A percentile compares a stretch with the other conserved stretches of the same genome.
phyloP scores from a whole-genome alignment of 2,797 vertebrate genomes.

The Hippopotamyrus pictus region DNA sequence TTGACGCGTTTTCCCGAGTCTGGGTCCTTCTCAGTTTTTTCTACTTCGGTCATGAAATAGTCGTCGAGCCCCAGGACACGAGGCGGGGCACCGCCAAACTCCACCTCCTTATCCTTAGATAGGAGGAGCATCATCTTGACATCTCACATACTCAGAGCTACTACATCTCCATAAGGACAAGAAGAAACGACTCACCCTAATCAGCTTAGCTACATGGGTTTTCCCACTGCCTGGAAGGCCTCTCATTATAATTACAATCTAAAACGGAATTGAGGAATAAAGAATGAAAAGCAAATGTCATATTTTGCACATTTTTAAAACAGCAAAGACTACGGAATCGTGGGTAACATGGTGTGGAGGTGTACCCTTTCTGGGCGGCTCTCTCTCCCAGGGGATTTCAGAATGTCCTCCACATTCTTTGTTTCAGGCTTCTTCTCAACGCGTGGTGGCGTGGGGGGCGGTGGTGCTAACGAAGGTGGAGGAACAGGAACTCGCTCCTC shows the following conservation, averaged over 20 bases:
- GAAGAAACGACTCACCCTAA: slow-evolving; percentile 72
- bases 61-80: slow-evolving; percentile 94
- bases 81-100: slow-evolving; percentile 91
- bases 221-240: slow-evolving; percentile 96
- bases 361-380: slow-evolving; percentile 86
- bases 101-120: slow-evolving; percentile 90
- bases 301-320: neutral
- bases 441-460: slow-evolving; percentile 68
- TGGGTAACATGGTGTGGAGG: neutral
- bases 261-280: slow-evolving; percentile 23
- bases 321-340: neutral
- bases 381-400: slow-evolving; percentile 85
- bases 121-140: slow-evolving; percentile 21
- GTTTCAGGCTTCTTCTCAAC: slow-evolving; percentile 93
- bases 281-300: neutral
- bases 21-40: slow-evolving; percentile 89
- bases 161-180: neutral
- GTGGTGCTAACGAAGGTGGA: slow-evolving; percentile 57
- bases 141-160: neutral
- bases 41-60: slow-evolving; percentile 96
- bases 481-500: slow-evolving; percentile 80
- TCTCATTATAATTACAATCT: slow-evolving; percentile 99
- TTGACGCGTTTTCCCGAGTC: slow-evolving; percentile 89
- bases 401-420: slow-evolving; percentile 93
- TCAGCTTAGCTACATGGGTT: slow-evolving; percentile 95